phyloP scores from a whole-genome alignment of 2,888 invertebrate genomes.

The Allophyes oxyacanthae region DNA sequence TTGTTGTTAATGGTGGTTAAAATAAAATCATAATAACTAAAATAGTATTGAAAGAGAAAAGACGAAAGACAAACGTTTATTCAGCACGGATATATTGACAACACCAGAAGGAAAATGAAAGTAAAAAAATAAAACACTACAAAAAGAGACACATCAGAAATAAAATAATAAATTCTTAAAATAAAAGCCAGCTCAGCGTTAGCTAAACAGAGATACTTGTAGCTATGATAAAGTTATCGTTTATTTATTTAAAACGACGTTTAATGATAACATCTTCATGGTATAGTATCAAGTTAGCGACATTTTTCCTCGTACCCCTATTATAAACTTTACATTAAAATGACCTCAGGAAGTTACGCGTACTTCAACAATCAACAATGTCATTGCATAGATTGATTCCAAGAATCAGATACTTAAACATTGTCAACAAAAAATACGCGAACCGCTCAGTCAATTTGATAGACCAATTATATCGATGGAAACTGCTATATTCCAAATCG shows the following conservation, averaged over 20 bases:
- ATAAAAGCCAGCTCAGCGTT: too few relatives aligned
- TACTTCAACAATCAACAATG: too few relatives aligned
- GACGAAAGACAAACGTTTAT: too few relatives aligned
- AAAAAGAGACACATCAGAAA: too few relatives aligned
- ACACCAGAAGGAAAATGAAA: too few relatives aligned
- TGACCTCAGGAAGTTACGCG: slow-evolving; percentile 12
- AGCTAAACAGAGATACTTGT: neutral
- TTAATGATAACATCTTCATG: slow-evolving; percentile 2
- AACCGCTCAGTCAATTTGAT: slow-evolving; percentile 39
- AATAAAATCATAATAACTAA: too few relatives aligned
- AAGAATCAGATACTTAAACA: slow-evolving; percentile 5
- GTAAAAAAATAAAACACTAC: too few relatives aligned
- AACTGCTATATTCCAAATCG: slow-evolving; percentile 34
- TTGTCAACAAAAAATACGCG: slow-evolving; percentile 35
- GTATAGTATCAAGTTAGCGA: neutral
- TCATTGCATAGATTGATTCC: slow-evolving; percentile 11
- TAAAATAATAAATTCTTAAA: too few relatives aligned
- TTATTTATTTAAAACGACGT: slow-evolving; percentile 10
- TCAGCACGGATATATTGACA: too few relatives aligned
- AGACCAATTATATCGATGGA: slow-evolving; percentile 29
- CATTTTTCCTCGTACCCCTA: slow-evolving; percentile 10
- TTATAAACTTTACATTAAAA: slow-evolving; percentile 18
- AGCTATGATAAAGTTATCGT: neutral
- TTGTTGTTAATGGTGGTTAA: too few relatives aligned
- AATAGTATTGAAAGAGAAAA: too few relatives aligned